phyloP scores from a whole-genome alignment of 2,113 vertebrate species.

The Gobio gobio region DNA sequence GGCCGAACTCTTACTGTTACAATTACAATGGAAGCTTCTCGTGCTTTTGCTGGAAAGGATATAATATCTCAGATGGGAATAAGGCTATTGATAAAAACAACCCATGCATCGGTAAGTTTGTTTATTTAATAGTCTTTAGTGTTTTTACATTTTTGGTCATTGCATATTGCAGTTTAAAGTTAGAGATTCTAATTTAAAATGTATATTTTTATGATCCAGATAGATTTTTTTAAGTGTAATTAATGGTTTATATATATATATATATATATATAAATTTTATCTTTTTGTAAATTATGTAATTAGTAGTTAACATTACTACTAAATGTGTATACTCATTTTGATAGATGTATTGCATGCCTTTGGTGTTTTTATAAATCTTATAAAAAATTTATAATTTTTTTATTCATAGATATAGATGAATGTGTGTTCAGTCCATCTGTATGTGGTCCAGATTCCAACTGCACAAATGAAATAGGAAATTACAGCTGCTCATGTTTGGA shows the following conservation, averaged over 20 bases:
- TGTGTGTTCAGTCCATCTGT: not conserved
- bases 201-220: too few species aligned
- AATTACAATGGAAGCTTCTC: conserved; percentile 2
- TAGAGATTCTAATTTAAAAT: too few species aligned
- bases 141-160: too few species aligned
- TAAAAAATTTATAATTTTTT: too few species aligned
- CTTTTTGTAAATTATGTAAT: not conserved
- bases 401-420: not conserved
- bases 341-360: not conserved
- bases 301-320: too few species aligned
- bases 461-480: not conserved
- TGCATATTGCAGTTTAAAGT: too few species aligned
- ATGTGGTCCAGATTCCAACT: conserved; percentile 2
- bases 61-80: not conserved
- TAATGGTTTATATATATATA: too few species aligned
- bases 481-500: conserved; percentile 19
- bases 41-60: conserved; percentile 39
- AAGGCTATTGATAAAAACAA: not conserved
- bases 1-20: not conserved
- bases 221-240: too few species aligned
- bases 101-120: conserved; percentile 22
- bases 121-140: not conserved
- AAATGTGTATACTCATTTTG: too few species aligned
- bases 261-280: too few species aligned
- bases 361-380: not conserved